phyloP scores from a whole-genome alignment of 2,797 vertebrate species.

The Phrynocephalus forsythii region DNA sequence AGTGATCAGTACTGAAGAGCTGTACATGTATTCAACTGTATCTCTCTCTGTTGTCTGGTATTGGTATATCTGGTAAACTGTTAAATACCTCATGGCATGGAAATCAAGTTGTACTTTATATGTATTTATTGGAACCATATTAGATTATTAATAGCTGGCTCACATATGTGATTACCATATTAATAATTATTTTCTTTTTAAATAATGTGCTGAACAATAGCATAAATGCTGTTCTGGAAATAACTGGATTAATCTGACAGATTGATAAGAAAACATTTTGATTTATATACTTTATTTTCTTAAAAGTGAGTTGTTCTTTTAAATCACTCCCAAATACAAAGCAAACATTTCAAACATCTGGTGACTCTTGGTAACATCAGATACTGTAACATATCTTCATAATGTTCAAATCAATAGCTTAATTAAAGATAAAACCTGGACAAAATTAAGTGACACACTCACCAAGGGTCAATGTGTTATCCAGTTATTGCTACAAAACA shows the following conservation, averaged over 20 bases:
- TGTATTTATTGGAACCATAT: neutral
- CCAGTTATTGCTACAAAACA: neutral
- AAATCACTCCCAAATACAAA: neutral
- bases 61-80: neutral
- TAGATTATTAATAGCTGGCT: neutral
- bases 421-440: neutral
- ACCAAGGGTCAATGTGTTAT: neutral
- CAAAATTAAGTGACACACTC: neutral
- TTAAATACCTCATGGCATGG: neutral
- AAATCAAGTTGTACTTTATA: neutral
- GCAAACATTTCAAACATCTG: neutral
- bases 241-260: constrained; percentile 1
- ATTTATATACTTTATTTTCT: neutral
- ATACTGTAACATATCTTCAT: neutral
- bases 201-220: constrained; percentile 1
- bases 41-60: constrained; percentile 9
- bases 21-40: neutral
- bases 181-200: constrained; percentile 4
- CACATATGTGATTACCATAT: neutral
- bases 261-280: neutral
- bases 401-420: neutral
- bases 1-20: constrained; percentile 7
- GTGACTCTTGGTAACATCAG: neutral
- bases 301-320: neutral
- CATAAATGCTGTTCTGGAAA: neutral